Evolutionary conservation across 2,113 vertebrate species (phyloP).

Genomic region (Oncorhynchus mykiss): DNA sequence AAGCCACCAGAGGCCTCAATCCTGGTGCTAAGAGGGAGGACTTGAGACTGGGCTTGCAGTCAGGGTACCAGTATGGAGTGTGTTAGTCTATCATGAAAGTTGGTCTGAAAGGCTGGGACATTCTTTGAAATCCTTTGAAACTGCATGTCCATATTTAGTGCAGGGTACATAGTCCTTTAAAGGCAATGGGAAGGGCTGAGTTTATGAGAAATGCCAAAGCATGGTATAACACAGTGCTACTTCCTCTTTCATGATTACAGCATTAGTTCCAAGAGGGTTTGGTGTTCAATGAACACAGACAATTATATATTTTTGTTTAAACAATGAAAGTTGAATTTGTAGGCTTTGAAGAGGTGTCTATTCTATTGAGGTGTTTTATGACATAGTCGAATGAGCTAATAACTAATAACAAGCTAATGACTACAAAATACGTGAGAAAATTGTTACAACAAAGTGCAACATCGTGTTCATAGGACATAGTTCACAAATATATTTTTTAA

Average conservation of each 20-base stretch:
- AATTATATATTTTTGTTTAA: too few relatives aligned
- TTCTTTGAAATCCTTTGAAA: constrained; percentile 93
- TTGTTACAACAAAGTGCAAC: too few relatives aligned
- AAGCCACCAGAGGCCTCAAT: constrained; percentile 53
- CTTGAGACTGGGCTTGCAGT: constrained; percentile 35
- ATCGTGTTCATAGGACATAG: too few relatives aligned
- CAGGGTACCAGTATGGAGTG: constrained; percentile 58
- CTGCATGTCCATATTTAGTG: constrained; percentile 97
- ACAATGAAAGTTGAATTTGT: not conserved
- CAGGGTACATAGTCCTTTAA: constrained; percentile 92
- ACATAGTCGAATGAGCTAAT: not conserved
- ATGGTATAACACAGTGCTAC: constrained; percentile 51
- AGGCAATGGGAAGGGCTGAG: constrained; percentile 84
- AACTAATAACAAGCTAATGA: too few relatives aligned
- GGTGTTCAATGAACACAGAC: constrained; percentile 11
- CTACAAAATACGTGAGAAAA: too few relatives aligned
- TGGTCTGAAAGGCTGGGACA: constrained; percentile 88
- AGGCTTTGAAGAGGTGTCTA: not conserved
- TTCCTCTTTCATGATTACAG: constrained; percentile 58
- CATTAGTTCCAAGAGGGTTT: constrained; percentile 28
- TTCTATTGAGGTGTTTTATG: not conserved
- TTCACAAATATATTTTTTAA: too few relatives aligned
- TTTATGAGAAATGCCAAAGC: constrained; percentile 77
- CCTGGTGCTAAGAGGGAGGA: constrained; percentile 32
- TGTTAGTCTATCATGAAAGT: constrained; percentile 73